Base-by-base conservation (phyloP, 1,140 invertebrate genomes). In the Sarcophaga peregrina region DNA sequence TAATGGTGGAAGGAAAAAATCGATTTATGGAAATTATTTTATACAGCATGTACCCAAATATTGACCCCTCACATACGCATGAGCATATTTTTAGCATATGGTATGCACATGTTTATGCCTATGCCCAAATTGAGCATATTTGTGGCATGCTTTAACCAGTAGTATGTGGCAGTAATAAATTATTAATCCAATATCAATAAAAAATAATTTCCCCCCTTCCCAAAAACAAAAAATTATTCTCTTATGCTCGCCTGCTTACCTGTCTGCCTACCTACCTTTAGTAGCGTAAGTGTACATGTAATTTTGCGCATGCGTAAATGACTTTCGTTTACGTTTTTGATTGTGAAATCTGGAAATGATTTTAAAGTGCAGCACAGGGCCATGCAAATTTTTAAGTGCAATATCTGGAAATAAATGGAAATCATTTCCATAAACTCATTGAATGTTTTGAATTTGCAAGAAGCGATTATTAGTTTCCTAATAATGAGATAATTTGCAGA, bases 61-160 rank as follows among this genome's bases (percentile, higher is more conserved):
- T 68, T 68, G 62, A 68, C 17, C 62, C 25, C 62, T 68, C 62
- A 68, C 62, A 68, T 68, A 68, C 62, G 62, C 62, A 68, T 68
- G 20, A 17, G 62, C 62, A 68, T 25, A 68, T 68, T 68, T 20
- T 52, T 52, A 10, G 13, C 13, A 10, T 52, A 10, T 52, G 8
- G 5, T 52, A n/a, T 58, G 54, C 15, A 58, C 54, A 10, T 68
- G 8, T 8, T 20, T 68, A 68, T n/a, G 58, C 58, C 17, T 13
- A 13, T 62, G 58, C 15, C 3, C 13, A 2, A 20, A 37, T 20
- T 8, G 20, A 20, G 62, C 62, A 25, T 25, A 25, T 68, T 68
- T 68, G n/a, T 68, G 62, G 62, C 62, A 68, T 68, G 17, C 62
- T 68, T 68, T 68, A 68, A 68, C 62, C 62, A 68, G 62, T 68